phyloP scores from a whole-genome alignment of 2,113 vertebrate genomes.

The Etia nguti region DNA sequence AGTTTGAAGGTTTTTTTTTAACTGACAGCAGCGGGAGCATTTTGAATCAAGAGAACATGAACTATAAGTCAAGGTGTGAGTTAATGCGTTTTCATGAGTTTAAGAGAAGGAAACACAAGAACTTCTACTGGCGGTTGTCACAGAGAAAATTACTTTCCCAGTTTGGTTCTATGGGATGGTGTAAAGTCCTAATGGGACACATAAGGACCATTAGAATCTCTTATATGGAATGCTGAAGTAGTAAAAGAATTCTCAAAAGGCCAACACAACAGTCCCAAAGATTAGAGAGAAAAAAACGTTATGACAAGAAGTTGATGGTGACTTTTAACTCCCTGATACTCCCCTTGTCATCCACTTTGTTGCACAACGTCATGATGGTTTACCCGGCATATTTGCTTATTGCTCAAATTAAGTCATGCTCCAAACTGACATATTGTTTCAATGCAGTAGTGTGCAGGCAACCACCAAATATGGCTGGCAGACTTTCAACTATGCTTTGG shows the following conservation, averaged over 20 bases:
- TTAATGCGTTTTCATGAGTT: neutral
- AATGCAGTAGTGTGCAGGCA: slow-evolving; percentile 34
- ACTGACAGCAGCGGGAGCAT: neutral
- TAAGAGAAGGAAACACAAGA: neutral
- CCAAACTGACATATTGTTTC: slow-evolving; percentile 61
- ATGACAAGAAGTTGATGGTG: neutral
- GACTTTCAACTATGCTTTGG: slow-evolving; percentile 62
- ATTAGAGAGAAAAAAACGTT: neutral
- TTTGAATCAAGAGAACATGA: neutral
- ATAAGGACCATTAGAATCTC: neutral
- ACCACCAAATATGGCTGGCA: slow-evolving; percentile 64
- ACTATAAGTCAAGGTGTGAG: neutral
- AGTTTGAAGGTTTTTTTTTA: neutral
- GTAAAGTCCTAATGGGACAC: slow-evolving; percentile 1
- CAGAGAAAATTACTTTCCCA: slow-evolving; percentile 33
- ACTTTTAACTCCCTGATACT: slow-evolving; percentile 25
- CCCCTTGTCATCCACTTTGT: slow-evolving; percentile 33
- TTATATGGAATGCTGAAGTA: neutral
- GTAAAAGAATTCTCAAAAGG: slow-evolving; percentile 17
- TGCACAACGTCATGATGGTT: slow-evolving; percentile 23
- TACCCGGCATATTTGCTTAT: slow-evolving; percentile 12
- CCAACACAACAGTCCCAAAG: slow-evolving; percentile 7
- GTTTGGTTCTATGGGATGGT: neutral
- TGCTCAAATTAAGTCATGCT: slow-evolving; percentile 52
- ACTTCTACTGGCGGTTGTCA: neutral